phyloP scores from a whole-genome alignment of 1,140 invertebrate species.

The Nixonia krombeini region DNA sequence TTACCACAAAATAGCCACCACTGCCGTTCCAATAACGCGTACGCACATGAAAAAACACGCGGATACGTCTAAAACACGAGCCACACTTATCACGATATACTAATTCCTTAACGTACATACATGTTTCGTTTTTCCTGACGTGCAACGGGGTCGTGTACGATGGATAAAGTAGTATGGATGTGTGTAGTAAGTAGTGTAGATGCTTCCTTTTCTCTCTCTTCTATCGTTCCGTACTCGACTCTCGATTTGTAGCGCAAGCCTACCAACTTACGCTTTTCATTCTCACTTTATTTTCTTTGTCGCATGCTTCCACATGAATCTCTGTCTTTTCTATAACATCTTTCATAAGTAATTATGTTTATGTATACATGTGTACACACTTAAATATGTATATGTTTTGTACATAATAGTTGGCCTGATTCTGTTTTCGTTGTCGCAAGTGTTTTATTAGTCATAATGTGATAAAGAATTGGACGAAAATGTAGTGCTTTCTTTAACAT shows the following conservation, averaged over 20 bases:
- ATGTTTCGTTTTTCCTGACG: conserved; percentile 61
- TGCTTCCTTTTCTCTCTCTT: conserved; percentile 49
- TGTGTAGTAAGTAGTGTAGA: conserved; percentile 41
- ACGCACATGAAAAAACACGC: conserved; percentile 30
- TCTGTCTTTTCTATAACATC: too few relatives aligned
- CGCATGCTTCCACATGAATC: too few relatives aligned
- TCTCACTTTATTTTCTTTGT: background rate
- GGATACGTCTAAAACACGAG: conserved; percentile 21
- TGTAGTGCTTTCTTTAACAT: too few relatives aligned
- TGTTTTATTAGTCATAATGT: too few relatives aligned
- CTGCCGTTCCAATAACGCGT: conserved; percentile 28
- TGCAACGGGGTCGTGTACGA: conserved; percentile 57
- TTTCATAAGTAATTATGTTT: too few relatives aligned
- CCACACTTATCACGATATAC: conserved; percentile 34
- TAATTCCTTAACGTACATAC: conserved; percentile 54
- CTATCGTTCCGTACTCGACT: conserved; percentile 18
- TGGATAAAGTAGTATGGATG: conserved; percentile 31
- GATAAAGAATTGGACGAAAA: too few relatives aligned
- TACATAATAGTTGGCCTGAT: too few relatives aligned
- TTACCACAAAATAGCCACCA: conserved; percentile 20
- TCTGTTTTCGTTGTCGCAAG: too few relatives aligned
- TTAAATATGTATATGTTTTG: too few relatives aligned
- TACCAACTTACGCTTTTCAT: conserved; percentile 30
- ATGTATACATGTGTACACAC: too few relatives aligned
- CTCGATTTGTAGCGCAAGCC: conserved; percentile 14